Evolutionary conservation across 2,888 invertebrate genomes (phyloP).

Genomic region (Bombylius major): DNA sequence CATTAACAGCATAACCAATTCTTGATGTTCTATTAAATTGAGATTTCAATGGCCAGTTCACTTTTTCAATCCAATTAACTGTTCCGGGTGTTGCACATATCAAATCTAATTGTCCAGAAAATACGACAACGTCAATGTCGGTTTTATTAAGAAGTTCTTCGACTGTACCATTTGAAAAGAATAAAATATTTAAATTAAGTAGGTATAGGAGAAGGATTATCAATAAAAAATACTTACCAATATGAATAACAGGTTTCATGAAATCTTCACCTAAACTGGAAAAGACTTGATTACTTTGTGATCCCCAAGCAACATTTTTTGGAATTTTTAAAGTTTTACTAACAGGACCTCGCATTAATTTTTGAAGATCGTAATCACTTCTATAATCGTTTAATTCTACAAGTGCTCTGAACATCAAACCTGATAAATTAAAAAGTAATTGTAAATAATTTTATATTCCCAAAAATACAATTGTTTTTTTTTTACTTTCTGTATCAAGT

Average conservation of each 20-base stretch:
- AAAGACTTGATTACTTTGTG: constrained; percentile 49
- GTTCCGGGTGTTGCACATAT: constrained; percentile 72
- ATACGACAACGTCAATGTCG: constrained; percentile 52
- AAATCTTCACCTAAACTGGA: constrained; percentile 49
- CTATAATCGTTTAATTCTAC: constrained; percentile 21
- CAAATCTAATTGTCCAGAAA: constrained; percentile 71
- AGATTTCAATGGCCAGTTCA: constrained; percentile 50
- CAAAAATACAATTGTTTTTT: background rate
- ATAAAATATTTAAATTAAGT: background rate
- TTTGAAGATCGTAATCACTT: constrained; percentile 26
- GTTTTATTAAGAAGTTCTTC: constrained; percentile 56
- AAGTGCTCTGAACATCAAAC: constrained; percentile 28
- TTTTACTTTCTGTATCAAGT: too few relatives aligned
- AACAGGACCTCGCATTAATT: constrained; percentile 61
- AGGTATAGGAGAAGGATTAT: background rate
- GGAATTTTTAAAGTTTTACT: constrained; percentile 53
- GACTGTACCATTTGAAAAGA: constrained; percentile 39
- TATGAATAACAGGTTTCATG: constrained; percentile 64
- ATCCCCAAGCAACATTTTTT: constrained; percentile 50
- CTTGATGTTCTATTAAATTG: constrained; percentile 46
- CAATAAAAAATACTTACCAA: constrained; percentile 37
- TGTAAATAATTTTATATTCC: background rate
- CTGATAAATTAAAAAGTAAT: constrained; percentile 13
- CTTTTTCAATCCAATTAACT: constrained; percentile 58
- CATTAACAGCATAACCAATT: constrained; percentile 45